Evolutionary conservation across 2,113 vertebrate genomes (phyloP), one percentile per base, ranked within the genome.

Genomic region (Ammodytes marinus): DNA sequence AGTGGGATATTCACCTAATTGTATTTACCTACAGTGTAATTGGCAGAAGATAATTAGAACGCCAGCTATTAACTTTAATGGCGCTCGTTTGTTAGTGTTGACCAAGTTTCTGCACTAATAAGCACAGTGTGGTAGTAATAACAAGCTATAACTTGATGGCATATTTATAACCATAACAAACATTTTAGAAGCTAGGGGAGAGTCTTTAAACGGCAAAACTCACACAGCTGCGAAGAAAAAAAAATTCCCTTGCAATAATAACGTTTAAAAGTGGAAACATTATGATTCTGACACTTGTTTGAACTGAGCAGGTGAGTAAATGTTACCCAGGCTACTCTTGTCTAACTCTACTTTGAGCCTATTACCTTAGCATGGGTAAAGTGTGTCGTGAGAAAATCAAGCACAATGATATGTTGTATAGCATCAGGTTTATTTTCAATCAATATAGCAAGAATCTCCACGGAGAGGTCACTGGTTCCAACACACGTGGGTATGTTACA

Each of bases 91-190:
- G 69, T 88, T 80, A 68, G 13, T 67, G 37, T 88, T 92, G 80
- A 69, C 64, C 2, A 37, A 82, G 80, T 59, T 49, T 37, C 47
- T 61, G 58, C 57, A 19, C 55, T 84, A 87, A 75, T 73, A 67
- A 74, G 54, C 27, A 4, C 1, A 17, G 15, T 52, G 49, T 27
- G 27, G 27, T 15, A 40, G 65, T 77, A 90, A 87, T 83, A 77
- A n/a, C n/a, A n/a, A 76, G 54, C 17, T 77, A n/a, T 80, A 85
- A 88, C 85, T 85, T 79, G 77, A 85, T 49, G 66, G 74, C 67
- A 60, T 77, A 85, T 78, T 80, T 77, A 88, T 86, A 67, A 77
- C 5, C 72, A 88, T 71, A 90, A 79, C 77, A 90, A 88, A 82
- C 83, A 77, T 83, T 83, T 79, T 14, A 75, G 52, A 46, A 17